Evolutionary conservation across 2,888 invertebrate genomes (phyloP).

Genomic region (Lissocephala sabroskyi): DNA sequence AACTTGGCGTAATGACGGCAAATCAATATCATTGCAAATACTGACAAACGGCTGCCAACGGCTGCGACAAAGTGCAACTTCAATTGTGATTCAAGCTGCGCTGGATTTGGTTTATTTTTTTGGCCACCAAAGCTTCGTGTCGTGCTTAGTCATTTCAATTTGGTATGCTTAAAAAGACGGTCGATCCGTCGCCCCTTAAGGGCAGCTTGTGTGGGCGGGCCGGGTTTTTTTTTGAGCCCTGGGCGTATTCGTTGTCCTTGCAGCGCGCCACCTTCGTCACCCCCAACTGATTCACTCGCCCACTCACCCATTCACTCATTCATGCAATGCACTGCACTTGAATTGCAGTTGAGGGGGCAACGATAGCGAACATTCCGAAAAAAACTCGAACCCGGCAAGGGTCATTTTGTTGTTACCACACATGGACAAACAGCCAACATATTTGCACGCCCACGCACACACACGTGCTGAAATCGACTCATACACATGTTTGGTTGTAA

Average conservation of each 20-base stretch:
- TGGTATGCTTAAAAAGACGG: no score
- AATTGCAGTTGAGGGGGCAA: slow-evolving; percentile 15
- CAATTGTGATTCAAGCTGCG: slow-evolving; percentile 33
- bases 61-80: slow-evolving; percentile 45
- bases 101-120: no score
- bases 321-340: slow-evolving; percentile 35
- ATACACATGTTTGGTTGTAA: background rate
- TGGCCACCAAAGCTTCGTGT: no score
- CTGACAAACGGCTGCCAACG: slow-evolving; percentile 7
- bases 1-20: slow-evolving; percentile 59
- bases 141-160: slow-evolving; percentile 39
- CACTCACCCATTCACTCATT: slow-evolving; percentile 30
- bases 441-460: background rate
- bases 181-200: slow-evolving; percentile 17
- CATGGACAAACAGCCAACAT: background rate
- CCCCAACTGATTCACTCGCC: slow-evolving; percentile 2
- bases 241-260: slow-evolving; percentile 17
- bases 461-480: background rate
- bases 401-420: slow-evolving; percentile 38
- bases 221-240: slow-evolving; percentile 9
- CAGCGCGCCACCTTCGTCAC: background rate
- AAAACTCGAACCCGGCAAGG: slow-evolving; percentile 23
- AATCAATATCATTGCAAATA: slow-evolving; percentile 52
- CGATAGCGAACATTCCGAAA: slow-evolving; percentile 11
- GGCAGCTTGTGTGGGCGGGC: no score